Conservation (phyloP, 2,888 invertebrate genomes). For the Eulithis prunata region DNA sequence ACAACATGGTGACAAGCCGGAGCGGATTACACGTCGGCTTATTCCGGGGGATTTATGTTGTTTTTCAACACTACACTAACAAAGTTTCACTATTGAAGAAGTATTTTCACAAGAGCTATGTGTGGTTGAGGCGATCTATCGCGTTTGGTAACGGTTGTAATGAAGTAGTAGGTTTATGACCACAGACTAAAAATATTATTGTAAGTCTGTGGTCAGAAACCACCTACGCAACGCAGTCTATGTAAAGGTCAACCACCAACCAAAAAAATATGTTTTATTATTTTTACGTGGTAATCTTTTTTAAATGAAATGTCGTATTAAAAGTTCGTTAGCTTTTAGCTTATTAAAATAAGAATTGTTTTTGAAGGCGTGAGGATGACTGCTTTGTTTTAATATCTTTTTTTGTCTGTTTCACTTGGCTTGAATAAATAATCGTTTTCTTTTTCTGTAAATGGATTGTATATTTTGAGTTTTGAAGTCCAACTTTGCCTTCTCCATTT, state of each 20-base stretch:
- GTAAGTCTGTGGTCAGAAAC: no score
- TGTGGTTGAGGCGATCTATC: not conserved
- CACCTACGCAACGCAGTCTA: no score
- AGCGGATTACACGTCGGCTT: constrained; percentile 47
- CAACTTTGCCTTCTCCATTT: constrained; percentile 32
- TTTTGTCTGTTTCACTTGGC: not conserved
- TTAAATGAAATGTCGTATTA: no score
- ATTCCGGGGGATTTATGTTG: constrained; percentile 36
- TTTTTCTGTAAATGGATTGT: not conserved
- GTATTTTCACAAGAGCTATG: constrained; percentile 15
- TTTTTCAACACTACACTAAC: constrained; percentile 31
- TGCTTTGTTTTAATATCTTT: not conserved
- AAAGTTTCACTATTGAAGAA: constrained; percentile 24
- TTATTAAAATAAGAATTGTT: no score
- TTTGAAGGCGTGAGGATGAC: no score
- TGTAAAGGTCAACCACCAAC: no score
- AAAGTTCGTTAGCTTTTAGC: no score
- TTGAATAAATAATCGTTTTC: not conserved
- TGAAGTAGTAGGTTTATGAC: no score
- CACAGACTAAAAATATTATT: no score
- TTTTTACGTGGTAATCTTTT: no score
- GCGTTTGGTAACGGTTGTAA: no score
- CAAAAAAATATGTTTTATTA: no score
- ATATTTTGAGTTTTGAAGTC: constrained; percentile 6
- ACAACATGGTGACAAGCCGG: constrained; percentile 43